Base-by-base conservation (phyloP, 2,888 invertebrate species). In the Parnassius mnemosyne region DNA sequence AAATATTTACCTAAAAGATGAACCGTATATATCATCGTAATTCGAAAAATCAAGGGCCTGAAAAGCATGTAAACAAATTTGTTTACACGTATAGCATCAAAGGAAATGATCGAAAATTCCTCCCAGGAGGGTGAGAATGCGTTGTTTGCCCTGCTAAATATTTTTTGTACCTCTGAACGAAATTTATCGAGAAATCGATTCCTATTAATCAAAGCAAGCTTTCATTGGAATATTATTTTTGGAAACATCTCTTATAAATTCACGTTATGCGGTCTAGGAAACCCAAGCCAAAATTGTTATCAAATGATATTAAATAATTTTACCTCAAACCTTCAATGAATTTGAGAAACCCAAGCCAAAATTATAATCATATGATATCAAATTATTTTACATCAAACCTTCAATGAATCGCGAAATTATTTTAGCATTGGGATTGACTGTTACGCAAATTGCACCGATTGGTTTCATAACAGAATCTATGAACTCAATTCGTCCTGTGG, bases 161-260 rank as follows among this genome's bases (percentile, higher is more conserved):
- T 57, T 53, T 61, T 61, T 57, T 57, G 61, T 57, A 49, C 61
- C 60, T 61, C 57, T 61, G 53, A 61, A 57, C 57, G 61, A 61
- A 61, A 57, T 61, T 57, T 52, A 47, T 42, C 61, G 57, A 53
- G 49, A 61, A 61, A 61, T 61, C 57, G 53, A 57, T 61, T 61
- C 53, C 47, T 46, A 53, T 61, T 61, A 53, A 61, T 57, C 10
- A 34, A 49, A 50, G 55, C 46, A 53, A n/a, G 56, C 46, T 61
- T 57, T 53, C 51, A 57, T 61, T 57, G 57, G 56, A 47, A 16
- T 12, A 46, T 10, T 16, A n/a, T 20, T 61, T 57, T 57, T 56
- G 12, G 42, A 53, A 60, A 47, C 10, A 53, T 42, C 16, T 49
- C 25, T 42, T 10, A 57, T 11, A 10, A 13, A 9, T 49, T 51